These are phyloP conservation scores for Psittacula cyanocephala DNA, from an alignment of 2,113 vertebrate species.

Conservation along the genomic window DNA sequence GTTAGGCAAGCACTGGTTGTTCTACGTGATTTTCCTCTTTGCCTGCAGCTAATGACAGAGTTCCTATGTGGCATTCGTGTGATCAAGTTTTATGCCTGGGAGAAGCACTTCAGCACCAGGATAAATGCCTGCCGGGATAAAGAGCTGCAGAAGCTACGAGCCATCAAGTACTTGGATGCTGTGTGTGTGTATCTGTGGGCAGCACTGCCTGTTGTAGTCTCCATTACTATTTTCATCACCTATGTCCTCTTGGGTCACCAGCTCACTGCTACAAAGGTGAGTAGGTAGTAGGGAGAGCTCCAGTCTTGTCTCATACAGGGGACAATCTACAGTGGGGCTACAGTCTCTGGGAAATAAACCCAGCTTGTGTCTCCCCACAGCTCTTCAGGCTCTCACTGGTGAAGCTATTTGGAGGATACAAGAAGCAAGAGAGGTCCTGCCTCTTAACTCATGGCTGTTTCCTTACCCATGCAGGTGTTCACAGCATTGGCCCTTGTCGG, in stretches of 20 bases:
- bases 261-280: conserved; percentile 94
- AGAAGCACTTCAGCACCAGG: conserved; percentile 80
- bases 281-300: not conserved
- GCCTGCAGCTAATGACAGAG: conserved; percentile 88
- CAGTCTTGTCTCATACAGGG: not conserved
- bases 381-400: not conserved
- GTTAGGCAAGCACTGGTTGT: not conserved
- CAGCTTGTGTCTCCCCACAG: not conserved
- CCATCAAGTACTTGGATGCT: conserved; percentile 90
- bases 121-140: conserved; percentile 75
- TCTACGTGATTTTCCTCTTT: not conserved
- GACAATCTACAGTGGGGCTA: not conserved
- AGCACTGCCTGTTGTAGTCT: conserved; percentile 90
- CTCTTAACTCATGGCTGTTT: not conserved
- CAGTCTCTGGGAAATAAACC: not conserved
- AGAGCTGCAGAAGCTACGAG: conserved; percentile 82
- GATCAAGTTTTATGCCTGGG: conserved; percentile 95
- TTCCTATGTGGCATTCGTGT: conserved; percentile 90
- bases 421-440: not conserved
- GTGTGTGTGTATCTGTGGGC: conserved; percentile 96
- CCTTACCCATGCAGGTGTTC: conserved; percentile 82
- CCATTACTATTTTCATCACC: conserved; percentile 91
- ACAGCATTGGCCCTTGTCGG: conserved; percentile 91
- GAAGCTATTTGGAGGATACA: not conserved
- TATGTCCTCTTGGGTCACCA: conserved; percentile 89